Evolutionary conservation across 2,888 invertebrate genomes (phyloP).

Genomic region (Ethmia dodecea): DNA sequence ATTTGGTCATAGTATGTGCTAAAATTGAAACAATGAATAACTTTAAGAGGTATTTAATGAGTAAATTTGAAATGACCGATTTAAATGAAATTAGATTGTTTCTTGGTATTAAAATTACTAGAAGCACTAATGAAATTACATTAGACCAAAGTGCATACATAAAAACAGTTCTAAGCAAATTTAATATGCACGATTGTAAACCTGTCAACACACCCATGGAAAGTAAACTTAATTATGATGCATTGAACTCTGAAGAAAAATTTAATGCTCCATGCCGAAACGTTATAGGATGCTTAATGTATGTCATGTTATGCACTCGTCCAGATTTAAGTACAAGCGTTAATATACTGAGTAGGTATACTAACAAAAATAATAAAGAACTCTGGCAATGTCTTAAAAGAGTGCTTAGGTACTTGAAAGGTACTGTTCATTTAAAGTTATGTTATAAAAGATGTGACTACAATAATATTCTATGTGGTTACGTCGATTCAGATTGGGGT

Average conservation of each 20-base stretch:
- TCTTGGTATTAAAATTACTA: slow-evolving; percentile 9
- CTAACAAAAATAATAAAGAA: slow-evolving; percentile 2
- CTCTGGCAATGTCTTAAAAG: slow-evolving; percentile 2
- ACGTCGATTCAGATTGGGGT: slow-evolving; percentile 30
- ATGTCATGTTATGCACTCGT: slow-evolving; percentile 14
- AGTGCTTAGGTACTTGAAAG: slow-evolving; percentile 17
- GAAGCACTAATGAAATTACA: slow-evolving; percentile 4
- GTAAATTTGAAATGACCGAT: slow-evolving; percentile 13
- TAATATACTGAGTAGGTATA: slow-evolving; percentile 19
- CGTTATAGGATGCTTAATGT: slow-evolving; percentile 19
- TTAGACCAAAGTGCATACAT: slow-evolving; percentile 18
- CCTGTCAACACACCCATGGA: slow-evolving; percentile 13
- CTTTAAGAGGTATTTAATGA: slow-evolving; percentile 10
- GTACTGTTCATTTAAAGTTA: slow-evolving; percentile 25
- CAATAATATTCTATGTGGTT: slow-evolving; percentile 22
- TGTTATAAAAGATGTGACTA: slow-evolving; percentile 10
- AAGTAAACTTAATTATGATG: slow-evolving; percentile 9
- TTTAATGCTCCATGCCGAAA: slow-evolving; percentile 18
- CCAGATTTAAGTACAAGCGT: slow-evolving; percentile 23
- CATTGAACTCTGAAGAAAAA: slow-evolving; percentile 13
- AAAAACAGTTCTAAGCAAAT: slow-evolving; percentile 19
- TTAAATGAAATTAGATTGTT: slow-evolving; percentile 16
- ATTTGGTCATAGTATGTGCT: slow-evolving; percentile 9
- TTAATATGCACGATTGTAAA: slow-evolving; percentile 22
- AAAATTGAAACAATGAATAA: slow-evolving; percentile 9